These are phyloP conservation scores for Bettongia penicillata DNA, from an alignment of 2,113 vertebrate species.

Conservation along the genomic window DNA sequence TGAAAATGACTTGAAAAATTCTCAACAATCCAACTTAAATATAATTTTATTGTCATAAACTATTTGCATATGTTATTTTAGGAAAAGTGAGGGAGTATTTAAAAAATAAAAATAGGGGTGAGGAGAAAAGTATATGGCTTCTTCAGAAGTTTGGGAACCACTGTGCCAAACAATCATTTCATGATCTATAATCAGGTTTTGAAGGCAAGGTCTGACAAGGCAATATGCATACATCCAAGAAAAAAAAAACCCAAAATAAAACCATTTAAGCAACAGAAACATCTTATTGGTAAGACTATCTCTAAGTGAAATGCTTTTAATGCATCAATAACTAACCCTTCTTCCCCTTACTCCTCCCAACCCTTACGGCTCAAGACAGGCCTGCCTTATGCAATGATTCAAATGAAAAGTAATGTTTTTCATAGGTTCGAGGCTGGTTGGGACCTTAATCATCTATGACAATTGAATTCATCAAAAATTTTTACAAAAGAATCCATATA, in stretches of 20 bases:
- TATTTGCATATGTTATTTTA: no score
- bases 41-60: no score
- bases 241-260: background rate
- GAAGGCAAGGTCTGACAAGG: background rate
- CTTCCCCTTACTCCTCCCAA: background rate
- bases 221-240: background rate
- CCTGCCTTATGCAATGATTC: conserved; percentile 6
- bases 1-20: background rate
- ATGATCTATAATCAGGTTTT: background rate
- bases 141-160: background rate
- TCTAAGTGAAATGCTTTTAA: background rate
- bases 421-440: conserved; percentile 14
- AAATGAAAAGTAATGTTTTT: conserved; percentile 4
- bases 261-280: background rate
- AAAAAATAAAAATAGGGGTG: background rate
- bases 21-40: no score
- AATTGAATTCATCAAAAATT: background rate
- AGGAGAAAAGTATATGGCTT: background rate
- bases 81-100: background rate
- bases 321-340: background rate
- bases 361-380: conserved; percentile 33
- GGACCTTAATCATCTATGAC: conserved; percentile 21
- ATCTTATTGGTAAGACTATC: background rate
- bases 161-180: background rate
- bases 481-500: conserved; percentile 12